phyloP scores from a whole-genome alignment of 92 coral and sea anemone species.

The Porites divaricata region DNA sequence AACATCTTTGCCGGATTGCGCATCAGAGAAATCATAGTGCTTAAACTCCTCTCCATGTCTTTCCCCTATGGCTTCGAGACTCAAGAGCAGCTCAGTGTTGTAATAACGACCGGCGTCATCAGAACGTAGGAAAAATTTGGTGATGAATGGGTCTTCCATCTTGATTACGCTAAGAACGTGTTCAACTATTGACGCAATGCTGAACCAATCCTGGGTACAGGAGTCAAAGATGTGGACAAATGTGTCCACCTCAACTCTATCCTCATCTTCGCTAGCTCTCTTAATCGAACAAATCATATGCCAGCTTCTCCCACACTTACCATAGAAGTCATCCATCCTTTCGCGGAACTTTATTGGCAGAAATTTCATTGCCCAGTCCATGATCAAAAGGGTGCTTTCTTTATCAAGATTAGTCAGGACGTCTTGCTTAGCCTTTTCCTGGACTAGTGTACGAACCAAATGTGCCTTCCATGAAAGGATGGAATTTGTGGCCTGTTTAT shows the following conservation, averaged over 20 bases:
- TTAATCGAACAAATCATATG: slow-evolving; percentile 17
- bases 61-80: background rate
- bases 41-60: background rate
- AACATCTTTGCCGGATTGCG: background rate
- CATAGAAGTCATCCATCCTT: slow-evolving; percentile 15
- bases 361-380: slow-evolving; percentile 5
- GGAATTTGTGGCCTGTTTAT: background rate
- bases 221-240: slow-evolving; percentile 33
- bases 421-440: background rate
- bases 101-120: slow-evolving; percentile 30
- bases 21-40: background rate
- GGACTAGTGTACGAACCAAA: background rate
- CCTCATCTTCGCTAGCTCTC: slow-evolving; percentile 9
- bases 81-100: slow-evolving; percentile 24
- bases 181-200: slow-evolving; percentile 15
- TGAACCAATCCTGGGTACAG: slow-evolving; percentile 24
- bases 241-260: slow-evolving; percentile 29
- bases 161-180: slow-evolving; percentile 14
- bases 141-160: slow-evolving; percentile 17
- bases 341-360: slow-evolving; percentile 30
- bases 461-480: background rate
- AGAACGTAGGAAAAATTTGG: slow-evolving; percentile 34
- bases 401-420: no score
- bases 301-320: slow-evolving; percentile 24
- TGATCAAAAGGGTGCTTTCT: background rate